Evolutionary conservation across 2,113 vertebrate species (phyloP).

Genomic region (Nothobranchius kuhntae): DNA sequence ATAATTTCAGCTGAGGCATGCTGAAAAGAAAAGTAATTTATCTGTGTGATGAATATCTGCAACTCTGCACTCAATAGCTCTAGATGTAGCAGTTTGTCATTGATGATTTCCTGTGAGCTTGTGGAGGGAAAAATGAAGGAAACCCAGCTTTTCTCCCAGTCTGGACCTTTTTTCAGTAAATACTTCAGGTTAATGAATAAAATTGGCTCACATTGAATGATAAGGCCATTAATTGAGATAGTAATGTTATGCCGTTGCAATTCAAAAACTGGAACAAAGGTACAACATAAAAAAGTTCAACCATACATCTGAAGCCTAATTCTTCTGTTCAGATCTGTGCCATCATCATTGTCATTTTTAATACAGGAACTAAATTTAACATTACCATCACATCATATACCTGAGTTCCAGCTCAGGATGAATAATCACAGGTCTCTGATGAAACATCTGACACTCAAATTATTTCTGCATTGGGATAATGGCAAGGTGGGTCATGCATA

Average conservation of each 20-base stretch:
- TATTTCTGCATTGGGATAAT: constrained; percentile 56
- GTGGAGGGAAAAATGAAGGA: constrained; percentile 4
- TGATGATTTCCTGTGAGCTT: constrained; percentile 41
- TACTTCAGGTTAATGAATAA: constrained; percentile 45
- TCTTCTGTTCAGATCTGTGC: constrained; percentile 42
- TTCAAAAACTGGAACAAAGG: constrained; percentile 60
- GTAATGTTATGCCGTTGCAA: constrained; percentile 60
- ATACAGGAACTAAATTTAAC: constrained; percentile 61
- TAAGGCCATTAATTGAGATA: constrained; percentile 70
- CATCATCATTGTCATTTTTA: constrained; percentile 42
- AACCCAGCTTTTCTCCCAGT: not conserved
- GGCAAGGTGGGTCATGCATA: constrained; percentile 52
- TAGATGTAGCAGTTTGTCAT: constrained; percentile 29
- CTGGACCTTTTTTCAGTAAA: constrained; percentile 33
- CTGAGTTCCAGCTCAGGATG: constrained; percentile 36
- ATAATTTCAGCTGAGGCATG: constrained; percentile 23
- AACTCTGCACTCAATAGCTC: constrained; percentile 35
- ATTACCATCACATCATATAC: constrained; percentile 11
- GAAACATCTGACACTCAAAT: constrained; percentile 65
- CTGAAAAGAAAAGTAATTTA: constrained; percentile 21
- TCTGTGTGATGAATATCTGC: constrained; percentile 37
- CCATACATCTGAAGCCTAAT: constrained; percentile 54
- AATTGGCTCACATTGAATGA: constrained; percentile 59
- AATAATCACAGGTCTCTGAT: constrained; percentile 46
- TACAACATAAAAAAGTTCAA: constrained; percentile 48